phyloP scores from a whole-genome alignment of 2,113 vertebrate species.

The Panthera tigris region DNA sequence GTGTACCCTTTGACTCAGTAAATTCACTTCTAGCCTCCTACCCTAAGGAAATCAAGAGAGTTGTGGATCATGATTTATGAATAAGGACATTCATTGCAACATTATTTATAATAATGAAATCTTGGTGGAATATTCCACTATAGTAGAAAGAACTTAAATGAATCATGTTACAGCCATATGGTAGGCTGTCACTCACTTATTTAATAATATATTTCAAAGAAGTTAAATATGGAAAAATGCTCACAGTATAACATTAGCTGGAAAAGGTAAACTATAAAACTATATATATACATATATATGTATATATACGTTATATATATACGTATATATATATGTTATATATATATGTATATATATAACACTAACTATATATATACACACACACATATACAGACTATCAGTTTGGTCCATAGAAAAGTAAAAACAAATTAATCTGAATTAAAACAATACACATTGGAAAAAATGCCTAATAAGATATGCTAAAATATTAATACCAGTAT shows the following conservation, averaged over 20 bases:
- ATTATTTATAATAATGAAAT: constrained; percentile 47
- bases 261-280: not conserved
- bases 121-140: not conserved
- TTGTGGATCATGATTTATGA: constrained; percentile 37
- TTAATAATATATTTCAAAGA: not conserved
- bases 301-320: too few species aligned
- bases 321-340: too few species aligned
- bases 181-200: not conserved
- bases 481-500: not conserved
- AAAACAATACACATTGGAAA: not conserved
- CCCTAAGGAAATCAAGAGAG: not conserved
- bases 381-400: not conserved
- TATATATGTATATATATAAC: too few species aligned
- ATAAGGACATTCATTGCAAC: constrained; percentile 3
- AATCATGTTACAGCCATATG: not conserved
- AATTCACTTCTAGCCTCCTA: not conserved
- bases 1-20: not conserved
- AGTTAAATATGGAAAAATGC: not conserved
- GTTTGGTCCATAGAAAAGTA: not conserved
- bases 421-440: not conserved
- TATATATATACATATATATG: not conserved
- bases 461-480: not conserved
- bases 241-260: not conserved
- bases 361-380: too few species aligned
- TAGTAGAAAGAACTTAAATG: constrained; percentile 34